These are phyloP conservation scores for Scopus umbretta DNA, from an alignment of 2,113 vertebrate species.

Conservation along the genomic window DNA sequence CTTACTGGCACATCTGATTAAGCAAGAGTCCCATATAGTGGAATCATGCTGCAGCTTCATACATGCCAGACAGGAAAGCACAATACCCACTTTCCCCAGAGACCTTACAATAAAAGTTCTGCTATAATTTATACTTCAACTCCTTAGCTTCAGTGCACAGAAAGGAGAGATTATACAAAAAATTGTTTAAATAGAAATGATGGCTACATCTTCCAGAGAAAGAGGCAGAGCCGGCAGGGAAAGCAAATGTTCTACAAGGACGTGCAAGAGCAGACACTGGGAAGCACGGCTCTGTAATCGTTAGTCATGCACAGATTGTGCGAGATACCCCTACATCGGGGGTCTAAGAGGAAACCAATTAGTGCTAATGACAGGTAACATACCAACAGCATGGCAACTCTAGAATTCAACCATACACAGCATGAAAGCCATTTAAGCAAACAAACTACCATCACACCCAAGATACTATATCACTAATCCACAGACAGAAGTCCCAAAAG, in stretches of 20 bases:
- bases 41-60: background rate
- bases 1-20: background rate
- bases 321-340: too few relatives aligned
- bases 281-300: fast-evolving
- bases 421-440: background rate
- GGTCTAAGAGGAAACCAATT: background rate
- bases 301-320: background rate
- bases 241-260: background rate
- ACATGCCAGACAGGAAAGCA: background rate
- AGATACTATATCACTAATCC: background rate
- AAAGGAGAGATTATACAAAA: background rate
- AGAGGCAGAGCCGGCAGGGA: background rate
- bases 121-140: background rate
- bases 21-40: background rate
- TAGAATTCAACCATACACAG: background rate
- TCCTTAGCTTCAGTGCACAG: background rate
- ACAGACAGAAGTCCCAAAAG: background rate
- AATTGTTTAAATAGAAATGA: background rate
- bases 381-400: background rate
- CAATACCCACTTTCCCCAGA: background rate
- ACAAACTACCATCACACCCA: background rate
- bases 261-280: background rate
- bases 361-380: background rate
- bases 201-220: background rate
- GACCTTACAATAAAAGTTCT: background rate